These are phyloP conservation scores for Australoheros scitulus DNA, from an alignment of 2,113 vertebrate genomes.

Conservation along the genomic window DNA sequence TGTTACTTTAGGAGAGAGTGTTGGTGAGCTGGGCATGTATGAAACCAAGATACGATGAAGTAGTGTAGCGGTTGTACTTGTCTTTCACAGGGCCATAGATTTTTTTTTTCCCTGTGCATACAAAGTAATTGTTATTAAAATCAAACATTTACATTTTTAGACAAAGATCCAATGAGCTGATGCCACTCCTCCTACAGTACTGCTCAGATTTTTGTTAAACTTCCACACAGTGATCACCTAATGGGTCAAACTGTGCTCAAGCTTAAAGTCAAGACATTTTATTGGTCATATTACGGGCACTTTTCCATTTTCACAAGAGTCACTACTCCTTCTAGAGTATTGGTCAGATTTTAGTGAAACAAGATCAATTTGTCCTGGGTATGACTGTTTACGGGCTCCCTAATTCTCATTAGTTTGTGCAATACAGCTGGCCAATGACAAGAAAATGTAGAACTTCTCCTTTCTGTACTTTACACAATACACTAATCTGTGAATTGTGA, in stretches of 20 bases:
- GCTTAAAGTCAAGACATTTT: background rate
- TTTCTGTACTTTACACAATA: background rate
- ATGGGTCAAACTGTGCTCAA: background rate
- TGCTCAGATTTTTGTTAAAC: background rate
- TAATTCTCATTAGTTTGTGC: background rate
- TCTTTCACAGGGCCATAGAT: accelerated
- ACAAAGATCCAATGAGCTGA: too few species aligned
- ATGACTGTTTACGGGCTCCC: background rate
- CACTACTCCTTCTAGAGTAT: background rate
- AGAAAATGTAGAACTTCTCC: background rate
- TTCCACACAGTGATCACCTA: background rate
- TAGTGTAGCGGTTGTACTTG: background rate
- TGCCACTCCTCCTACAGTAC: too few species aligned
- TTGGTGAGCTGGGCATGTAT: background rate
- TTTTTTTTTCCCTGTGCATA: background rate
- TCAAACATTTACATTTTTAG: background rate
- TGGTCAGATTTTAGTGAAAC: background rate
- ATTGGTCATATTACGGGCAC: too few species aligned
- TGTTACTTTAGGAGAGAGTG: background rate
- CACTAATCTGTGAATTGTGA: background rate
- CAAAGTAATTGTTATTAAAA: background rate
- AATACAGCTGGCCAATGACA: background rate
- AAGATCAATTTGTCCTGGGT: background rate
- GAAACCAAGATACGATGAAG: background rate
- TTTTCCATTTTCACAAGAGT: too few species aligned